Evolutionary conservation across 2,888 invertebrate species (phyloP).

Genomic region (Uropetala carovei): DNA sequence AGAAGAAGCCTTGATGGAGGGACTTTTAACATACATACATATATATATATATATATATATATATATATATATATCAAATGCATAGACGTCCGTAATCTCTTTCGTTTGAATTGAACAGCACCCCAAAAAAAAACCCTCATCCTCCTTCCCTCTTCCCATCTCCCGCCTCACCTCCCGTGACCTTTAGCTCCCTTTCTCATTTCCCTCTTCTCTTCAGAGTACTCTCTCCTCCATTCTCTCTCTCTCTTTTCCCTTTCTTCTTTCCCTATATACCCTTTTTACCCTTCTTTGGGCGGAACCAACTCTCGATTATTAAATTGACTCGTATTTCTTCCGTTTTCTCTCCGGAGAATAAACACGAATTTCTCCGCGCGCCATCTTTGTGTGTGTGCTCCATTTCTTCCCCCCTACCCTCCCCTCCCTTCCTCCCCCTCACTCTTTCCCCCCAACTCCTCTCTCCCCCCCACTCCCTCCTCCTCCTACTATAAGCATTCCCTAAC

Average conservation of each 20-base stretch:
- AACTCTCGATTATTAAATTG: slow-evolving; percentile 12
- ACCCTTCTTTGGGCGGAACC: slow-evolving; percentile 2
- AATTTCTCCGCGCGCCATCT: neutral
- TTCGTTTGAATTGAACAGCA: neutral
- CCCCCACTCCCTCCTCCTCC: neutral
- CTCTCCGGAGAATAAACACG: neutral
- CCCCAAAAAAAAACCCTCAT: neutral
- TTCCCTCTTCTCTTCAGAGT: neutral
- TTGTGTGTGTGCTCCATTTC: neutral
- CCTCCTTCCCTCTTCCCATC: neutral
- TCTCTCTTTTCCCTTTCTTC: neutral
- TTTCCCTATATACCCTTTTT: neutral
- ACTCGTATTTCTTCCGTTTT: neutral
- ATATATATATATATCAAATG: slow-evolving; percentile 1
- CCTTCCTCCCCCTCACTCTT: neutral
- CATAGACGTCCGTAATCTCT: slow-evolving; percentile 2
- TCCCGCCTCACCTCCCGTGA: neutral
- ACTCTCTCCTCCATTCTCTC: neutral
- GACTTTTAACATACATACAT: no score
- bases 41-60: no score
- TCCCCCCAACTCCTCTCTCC: neutral
- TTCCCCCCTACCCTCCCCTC: neutral
- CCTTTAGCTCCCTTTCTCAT: neutral
- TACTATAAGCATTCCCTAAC: neutral
- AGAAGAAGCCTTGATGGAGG: neutral